Evolutionary conservation across 1,140 invertebrate species (phyloP), one percentile per base, ranked within the genome.

Genomic region (Trichonephila inaurata): DNA sequence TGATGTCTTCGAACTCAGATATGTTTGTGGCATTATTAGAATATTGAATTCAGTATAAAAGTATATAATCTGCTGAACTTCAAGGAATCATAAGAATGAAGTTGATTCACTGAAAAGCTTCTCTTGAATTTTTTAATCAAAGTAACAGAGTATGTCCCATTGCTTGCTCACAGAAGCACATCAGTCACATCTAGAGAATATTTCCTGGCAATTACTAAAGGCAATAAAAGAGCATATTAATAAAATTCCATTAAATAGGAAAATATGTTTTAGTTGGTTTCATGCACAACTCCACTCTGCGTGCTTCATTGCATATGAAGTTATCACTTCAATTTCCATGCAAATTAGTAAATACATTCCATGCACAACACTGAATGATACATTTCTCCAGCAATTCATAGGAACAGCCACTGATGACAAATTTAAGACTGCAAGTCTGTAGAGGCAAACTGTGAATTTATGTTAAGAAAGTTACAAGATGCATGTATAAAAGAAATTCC

Each of bases 141-240:
- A 21, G 82, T 61, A 86, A 86, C 82, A 92, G 72, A 61, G 33
- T 85, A 64, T 58, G 19, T 60, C 28, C 33, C 21, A 72, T n/a
- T 81, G 72, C 72, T 91, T 91, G 61, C 61, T 85, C n/a, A 85
- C 24, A 92, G 90, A 58, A 92, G 90, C 77, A 81, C 89, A 60
- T 91, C 89, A 91, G 21, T 91, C 58, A 64, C 72, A 86, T 92
- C 83, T 92, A 92, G 44, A 83, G 66, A 92, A 58, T 87, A 92
- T 86, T 87, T 92, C 83, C 28, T 86, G 82, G 82, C 62, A 69
- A 64, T 92, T 92, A 92, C 91, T 92, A 92, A 51, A 33, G 40
- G 58, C 62, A 89, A 89, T 58, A 72, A 91, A 91, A 92, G 21
- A 72, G 60, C 18, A 86, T 60, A 91, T 60, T 77, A 91, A 77